Evolutionary conservation across 2,888 invertebrate genomes (phyloP).

Genomic region (Lutraria lutraria): DNA sequence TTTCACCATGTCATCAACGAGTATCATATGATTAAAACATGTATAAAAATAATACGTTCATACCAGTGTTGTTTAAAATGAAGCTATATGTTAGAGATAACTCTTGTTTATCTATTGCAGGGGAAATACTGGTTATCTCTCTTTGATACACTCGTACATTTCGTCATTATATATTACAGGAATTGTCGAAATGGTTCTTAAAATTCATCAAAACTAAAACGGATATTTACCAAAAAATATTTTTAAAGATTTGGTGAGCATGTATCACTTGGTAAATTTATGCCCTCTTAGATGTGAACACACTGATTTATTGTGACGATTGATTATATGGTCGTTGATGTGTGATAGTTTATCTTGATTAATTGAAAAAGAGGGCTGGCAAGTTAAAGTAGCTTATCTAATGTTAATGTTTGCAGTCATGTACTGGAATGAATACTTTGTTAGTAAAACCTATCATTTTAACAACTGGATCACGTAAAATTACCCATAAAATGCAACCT

Average conservation of each 20-base stretch:
- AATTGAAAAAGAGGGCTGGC: constrained; percentile 55
- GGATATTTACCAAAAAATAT: not conserved
- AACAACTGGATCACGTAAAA: constrained; percentile 41
- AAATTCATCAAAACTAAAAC: not conserved
- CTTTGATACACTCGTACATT: not conserved
- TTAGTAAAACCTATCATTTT: constrained; percentile 56
- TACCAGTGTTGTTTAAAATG: too few species aligned
- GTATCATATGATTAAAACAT: too few species aligned
- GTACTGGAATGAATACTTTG: constrained; percentile 45
- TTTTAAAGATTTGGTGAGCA: not conserved
- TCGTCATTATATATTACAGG: not conserved
- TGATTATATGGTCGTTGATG: not conserved
- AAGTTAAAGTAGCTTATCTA: constrained; percentile 55
- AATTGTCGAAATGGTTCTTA: not conserved
- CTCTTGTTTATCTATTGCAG: not conserved
- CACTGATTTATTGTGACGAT: not conserved
- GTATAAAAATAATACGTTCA: too few species aligned
- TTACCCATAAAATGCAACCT: constrained; percentile 49
- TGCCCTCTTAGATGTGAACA: not conserved
- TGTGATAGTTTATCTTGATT: constrained; percentile 48
- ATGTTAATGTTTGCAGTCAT: constrained; percentile 48
- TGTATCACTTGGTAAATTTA: not conserved
- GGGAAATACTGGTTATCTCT: not conserved
- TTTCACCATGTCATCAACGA: too few species aligned
- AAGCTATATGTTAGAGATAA: not conserved